These are phyloP conservation scores for Phasia obesa DNA, from an alignment of 2,888 invertebrate genomes.

Conservation along the genomic window DNA sequence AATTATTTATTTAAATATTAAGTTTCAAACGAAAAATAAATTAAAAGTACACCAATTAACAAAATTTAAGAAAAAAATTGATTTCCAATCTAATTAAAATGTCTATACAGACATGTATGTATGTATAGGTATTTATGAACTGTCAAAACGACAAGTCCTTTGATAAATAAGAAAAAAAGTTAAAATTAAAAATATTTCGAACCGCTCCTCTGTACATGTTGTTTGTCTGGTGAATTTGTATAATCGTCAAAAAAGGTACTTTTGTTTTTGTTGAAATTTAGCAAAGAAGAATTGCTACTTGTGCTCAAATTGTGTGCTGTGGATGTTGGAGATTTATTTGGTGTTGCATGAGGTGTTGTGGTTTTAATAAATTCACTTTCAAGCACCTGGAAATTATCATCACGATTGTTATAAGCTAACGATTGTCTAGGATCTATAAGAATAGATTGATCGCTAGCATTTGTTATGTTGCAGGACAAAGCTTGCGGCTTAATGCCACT, in stretches of 20 bases:
- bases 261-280: constrained; percentile 57
- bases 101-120: too few species aligned
- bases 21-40: too few species aligned
- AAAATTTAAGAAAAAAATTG: too few species aligned
- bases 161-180: too few species aligned
- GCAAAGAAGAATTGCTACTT: constrained; percentile 62
- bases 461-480: constrained; percentile 24
- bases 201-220: constrained; percentile 1
- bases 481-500: constrained; percentile 60
- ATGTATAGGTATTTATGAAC: too few species aligned
- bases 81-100: too few species aligned
- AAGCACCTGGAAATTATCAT: constrained; percentile 79
- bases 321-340: constrained; percentile 12
- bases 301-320: constrained; percentile 37
- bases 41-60: too few species aligned
- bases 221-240: constrained; percentile 14
- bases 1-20: too few species aligned
- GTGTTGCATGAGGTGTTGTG: constrained; percentile 17
- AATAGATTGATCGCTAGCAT: constrained; percentile 74
- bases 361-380: constrained; percentile 77
- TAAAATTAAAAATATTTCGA: constrained; percentile 60
- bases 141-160: too few species aligned
- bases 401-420: constrained; percentile 75
- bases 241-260: constrained; percentile 29
- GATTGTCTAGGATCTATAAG: constrained; percentile 80